A percentile compares a stretch with the other conserved stretches of the same genome.
phyloP scores from a whole-genome alignment of 2,113 vertebrate genomes.

The Acanthisitta chloris region DNA sequence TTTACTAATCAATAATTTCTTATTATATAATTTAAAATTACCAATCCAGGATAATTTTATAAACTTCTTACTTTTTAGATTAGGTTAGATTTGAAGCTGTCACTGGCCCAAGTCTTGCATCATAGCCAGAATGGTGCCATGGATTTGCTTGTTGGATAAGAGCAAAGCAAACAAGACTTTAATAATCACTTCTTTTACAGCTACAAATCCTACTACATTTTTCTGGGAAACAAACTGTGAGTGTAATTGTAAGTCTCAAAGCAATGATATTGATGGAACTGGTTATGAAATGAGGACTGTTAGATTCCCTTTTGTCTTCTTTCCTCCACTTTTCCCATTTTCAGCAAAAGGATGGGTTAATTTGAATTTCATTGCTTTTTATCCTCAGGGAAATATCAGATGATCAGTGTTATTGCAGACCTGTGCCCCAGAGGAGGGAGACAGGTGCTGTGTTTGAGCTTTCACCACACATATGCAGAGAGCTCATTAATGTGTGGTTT shows the following conservation, averaged over 20 bases:
- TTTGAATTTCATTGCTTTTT: slow-evolving; percentile 47
- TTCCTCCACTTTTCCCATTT: neutral
- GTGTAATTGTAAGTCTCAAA: neutral
- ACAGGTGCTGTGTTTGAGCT: neutral
- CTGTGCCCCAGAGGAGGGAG: neutral
- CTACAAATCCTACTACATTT: neutral
- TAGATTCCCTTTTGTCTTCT: neutral
- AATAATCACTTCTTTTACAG: neutral
- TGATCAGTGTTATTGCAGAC: neutral
- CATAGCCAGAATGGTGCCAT: accelerated
- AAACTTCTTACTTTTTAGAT: neutral
- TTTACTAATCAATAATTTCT: too few species aligned
- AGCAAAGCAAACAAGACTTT: neutral
- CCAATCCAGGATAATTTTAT: too few species aligned
- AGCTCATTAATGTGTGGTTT: neutral
- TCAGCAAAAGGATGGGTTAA: neutral
- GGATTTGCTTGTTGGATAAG: neutral
- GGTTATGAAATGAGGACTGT: neutral
- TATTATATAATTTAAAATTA: too few species aligned
- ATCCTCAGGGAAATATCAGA: slow-evolving; percentile 12
- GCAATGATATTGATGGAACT: neutral
- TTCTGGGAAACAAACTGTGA: neutral
- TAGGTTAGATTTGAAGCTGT: neutral
- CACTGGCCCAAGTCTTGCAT: neutral
- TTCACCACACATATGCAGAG: neutral